These are phyloP conservation scores for Strigamia maritima DNA, from an alignment of 2,888 invertebrate genomes.

Conservation along the genomic window DNA sequence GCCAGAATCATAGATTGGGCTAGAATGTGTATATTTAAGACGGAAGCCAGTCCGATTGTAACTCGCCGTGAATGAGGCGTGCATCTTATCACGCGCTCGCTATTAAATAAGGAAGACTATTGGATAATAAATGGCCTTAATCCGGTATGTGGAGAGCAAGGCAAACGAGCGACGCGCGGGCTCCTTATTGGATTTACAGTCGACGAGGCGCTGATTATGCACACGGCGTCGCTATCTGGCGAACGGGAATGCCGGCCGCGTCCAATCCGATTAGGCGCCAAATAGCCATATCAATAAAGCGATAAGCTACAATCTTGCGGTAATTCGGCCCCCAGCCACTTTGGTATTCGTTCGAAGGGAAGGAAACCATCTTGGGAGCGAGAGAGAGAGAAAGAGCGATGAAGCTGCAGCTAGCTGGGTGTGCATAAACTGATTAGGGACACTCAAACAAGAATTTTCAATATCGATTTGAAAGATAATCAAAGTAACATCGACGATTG, in stretches of 20 bases:
- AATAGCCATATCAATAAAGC: conserved; percentile 40
- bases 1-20: no score
- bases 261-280: conserved; percentile 38
- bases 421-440: conserved; percentile 4
- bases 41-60: no score
- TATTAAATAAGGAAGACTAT: conserved; percentile 35
- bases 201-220: conserved; percentile 38
- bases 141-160: conserved; percentile 36
- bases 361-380: not conserved
- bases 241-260: conserved; percentile 26
- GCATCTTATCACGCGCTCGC: conserved; percentile 24
- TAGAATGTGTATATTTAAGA: no score
- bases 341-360: conserved; percentile 1
- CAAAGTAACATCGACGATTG: conserved; percentile 4
- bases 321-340: conserved; percentile 37
- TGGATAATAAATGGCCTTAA: conserved; percentile 40
- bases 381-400: not conserved
- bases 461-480: not conserved
- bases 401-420: not conserved
- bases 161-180: conserved; percentile 37
- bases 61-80: conserved; percentile 5
- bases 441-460: not conserved
- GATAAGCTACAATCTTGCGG: conserved; percentile 40
- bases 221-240: conserved; percentile 34
- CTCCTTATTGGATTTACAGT: conserved; percentile 39